phyloP scores from a whole-genome alignment of 2,888 invertebrate species.

The Harpalus rubripes region DNA sequence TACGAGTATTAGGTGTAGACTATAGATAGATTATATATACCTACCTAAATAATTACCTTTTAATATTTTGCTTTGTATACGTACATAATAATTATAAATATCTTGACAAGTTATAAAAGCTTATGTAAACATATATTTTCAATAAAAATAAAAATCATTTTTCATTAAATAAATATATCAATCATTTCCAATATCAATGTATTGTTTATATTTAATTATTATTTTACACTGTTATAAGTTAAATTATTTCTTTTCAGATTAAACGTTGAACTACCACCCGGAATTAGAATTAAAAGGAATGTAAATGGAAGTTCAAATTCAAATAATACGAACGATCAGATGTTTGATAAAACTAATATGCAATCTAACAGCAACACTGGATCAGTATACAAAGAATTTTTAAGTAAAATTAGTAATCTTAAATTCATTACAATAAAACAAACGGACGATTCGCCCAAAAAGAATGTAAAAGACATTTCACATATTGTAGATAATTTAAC shows the following conservation, averaged over 20 bases:
- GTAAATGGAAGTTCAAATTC: constrained; percentile 3
- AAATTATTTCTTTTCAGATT: constrained; percentile 68
- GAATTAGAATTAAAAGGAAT: constrained; percentile 66
- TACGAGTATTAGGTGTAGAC: not conserved
- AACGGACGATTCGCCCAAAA: not conserved
- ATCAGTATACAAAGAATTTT: constrained; percentile 54
- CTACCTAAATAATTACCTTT: no score
- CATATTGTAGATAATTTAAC: constrained; percentile 54
- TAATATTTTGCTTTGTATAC: no score
- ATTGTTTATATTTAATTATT: not conserved
- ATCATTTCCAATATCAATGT: no score
- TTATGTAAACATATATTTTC: not conserved
- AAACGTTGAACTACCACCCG: constrained; percentile 64
- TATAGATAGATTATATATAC: not conserved
- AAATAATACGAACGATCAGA: not conserved
- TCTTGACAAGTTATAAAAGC: no score
- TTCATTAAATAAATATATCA: no score
- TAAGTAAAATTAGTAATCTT: constrained; percentile 45
- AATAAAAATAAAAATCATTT: not conserved
- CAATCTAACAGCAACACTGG: not conserved
- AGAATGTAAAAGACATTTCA: constrained; percentile 1
- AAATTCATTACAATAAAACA: constrained; percentile 50
- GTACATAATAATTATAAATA: no score
- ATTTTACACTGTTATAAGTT: constrained; percentile 39
- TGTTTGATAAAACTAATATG: not conserved